A percentile compares a stretch with the other conserved stretches of the same genome.
Conservation (phyloP, 2,113 vertebrate genomes). For the Formicarius rufipectus region DNA sequence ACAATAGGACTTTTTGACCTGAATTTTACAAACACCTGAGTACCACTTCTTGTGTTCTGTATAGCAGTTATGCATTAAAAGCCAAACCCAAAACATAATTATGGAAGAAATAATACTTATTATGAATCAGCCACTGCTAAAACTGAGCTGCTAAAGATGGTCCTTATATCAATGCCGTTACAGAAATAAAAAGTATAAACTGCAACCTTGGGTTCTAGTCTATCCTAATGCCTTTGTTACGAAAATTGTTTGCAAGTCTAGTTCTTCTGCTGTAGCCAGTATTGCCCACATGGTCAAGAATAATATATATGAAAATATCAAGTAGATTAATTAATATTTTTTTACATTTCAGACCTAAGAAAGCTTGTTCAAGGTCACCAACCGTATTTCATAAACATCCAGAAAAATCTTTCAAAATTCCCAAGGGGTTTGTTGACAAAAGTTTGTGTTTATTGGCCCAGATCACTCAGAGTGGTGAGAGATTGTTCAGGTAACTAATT, state of each 20-base stretch:
- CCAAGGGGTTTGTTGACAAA: not conserved
- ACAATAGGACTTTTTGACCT: not conserved
- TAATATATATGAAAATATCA: not conserved
- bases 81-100: not conserved
- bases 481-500: not conserved
- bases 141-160: not conserved
- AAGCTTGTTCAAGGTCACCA: not conserved
- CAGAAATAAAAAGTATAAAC: not conserved
- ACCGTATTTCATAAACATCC: not conserved
- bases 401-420: not conserved
- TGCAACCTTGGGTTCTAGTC: not conserved
- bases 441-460: not conserved
- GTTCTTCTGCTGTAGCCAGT: not conserved
- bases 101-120: not conserved
- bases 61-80: not conserved
- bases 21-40: not conserved
- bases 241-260: not conserved
- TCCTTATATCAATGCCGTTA: not conserved
- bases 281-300: not conserved
- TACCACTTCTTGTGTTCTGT: not conserved
- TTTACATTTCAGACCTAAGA: not conserved
- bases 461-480: not conserved
- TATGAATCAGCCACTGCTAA: not conserved
- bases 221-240: not conserved
- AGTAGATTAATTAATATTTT: not conserved